Conservation (phyloP, 2,113 vertebrate genomes). For the Sapayoa aenigma region DNA sequence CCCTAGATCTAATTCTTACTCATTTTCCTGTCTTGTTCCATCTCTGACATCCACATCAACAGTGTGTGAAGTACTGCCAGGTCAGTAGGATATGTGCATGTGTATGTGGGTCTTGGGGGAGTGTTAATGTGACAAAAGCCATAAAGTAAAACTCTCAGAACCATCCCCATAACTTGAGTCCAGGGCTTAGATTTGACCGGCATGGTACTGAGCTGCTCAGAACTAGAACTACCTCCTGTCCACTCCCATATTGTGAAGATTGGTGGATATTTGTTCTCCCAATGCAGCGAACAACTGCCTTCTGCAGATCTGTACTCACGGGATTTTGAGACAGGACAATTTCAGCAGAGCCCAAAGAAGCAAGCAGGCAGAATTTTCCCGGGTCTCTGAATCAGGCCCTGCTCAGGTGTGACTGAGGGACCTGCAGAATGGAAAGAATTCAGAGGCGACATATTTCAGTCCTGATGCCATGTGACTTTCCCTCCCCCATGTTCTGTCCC, state of each 20-base stretch:
- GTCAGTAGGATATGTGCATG: too few relatives aligned
- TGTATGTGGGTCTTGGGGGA: not conserved
- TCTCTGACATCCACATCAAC: not conserved
- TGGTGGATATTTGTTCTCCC: not conserved
- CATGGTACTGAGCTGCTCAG: not conserved
- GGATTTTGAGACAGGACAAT: not conserved
- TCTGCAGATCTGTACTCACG: rapidly evolving
- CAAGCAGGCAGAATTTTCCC: not conserved
- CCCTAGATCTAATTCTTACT: not conserved
- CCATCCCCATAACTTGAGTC: not conserved
- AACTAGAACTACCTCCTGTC: not conserved
- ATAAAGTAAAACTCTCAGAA: not conserved
- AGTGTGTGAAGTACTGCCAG: not conserved
- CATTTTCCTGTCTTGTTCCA: not conserved
- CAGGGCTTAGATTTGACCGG: not conserved
- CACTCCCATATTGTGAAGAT: rapidly evolving
- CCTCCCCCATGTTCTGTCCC: not conserved
- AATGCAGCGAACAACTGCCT: rapidly evolving
- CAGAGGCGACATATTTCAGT: not conserved
- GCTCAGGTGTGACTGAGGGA: not conserved
- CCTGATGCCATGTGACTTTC: not conserved
- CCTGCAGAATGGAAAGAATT: constrained; percentile 28
- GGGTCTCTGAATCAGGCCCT: not conserved
- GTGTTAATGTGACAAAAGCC: not conserved
- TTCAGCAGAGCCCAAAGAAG: not conserved